Conservation (phyloP, 2,113 vertebrate genomes). For the Limnothrissa miodon region DNA sequence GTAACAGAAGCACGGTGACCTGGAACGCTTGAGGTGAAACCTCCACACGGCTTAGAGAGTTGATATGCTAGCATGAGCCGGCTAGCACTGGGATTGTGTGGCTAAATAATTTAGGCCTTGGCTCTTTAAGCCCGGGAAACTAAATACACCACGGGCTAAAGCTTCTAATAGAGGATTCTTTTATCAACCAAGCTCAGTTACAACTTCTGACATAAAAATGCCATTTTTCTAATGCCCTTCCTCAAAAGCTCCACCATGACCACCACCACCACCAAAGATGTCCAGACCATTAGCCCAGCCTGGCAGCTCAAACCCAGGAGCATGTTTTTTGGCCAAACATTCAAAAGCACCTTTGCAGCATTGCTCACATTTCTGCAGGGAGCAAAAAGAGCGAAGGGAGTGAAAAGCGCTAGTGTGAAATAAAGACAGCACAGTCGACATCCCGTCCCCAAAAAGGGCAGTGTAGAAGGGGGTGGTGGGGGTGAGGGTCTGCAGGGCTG, state of each 20-base stretch:
- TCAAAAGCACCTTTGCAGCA: not conserved
- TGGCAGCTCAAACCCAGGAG: not conserved
- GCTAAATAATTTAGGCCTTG: slow-evolving; percentile 47
- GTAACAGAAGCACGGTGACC: slow-evolving; percentile 39
- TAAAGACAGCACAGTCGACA: not conserved
- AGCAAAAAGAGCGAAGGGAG: slow-evolving; percentile 15
- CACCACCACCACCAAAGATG: not conserved
- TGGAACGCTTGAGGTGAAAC: slow-evolving; percentile 21
- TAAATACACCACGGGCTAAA: slow-evolving; percentile 26
- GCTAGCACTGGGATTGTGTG: slow-evolving; percentile 22
- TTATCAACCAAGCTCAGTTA: slow-evolving; percentile 35
- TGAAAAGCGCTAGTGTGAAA: slow-evolving; percentile 5
- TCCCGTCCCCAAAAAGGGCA: slow-evolving; percentile 15
- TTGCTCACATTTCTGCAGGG: not conserved
- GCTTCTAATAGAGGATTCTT: slow-evolving; percentile 23
- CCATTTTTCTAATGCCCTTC: not conserved
- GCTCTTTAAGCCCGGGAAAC: slow-evolving; percentile 41
- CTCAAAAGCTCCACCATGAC: not conserved
- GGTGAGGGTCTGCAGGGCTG: slow-evolving; percentile 1
- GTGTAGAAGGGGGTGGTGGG: not conserved
- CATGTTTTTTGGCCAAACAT: not conserved
- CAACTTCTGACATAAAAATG: not conserved
- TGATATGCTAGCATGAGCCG: slow-evolving; percentile 22
- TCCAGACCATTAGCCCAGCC: not conserved
- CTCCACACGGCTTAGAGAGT: slow-evolving; percentile 30